Conservation (phyloP, 2,797 vertebrate species). For the Halcyon badia region DNA sequence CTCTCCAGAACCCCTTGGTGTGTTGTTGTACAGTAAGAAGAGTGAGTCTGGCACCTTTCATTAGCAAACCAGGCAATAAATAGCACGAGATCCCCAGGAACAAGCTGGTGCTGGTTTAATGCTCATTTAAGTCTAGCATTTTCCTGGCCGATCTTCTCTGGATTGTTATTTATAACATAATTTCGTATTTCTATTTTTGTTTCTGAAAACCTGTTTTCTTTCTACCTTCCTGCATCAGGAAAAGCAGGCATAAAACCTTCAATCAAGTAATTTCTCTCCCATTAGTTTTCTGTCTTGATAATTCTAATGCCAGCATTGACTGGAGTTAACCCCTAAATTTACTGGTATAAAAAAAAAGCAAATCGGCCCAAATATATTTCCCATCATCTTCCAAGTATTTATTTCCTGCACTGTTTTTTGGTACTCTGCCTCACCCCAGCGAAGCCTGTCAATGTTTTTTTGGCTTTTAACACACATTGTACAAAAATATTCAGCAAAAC, state of each 20-base stretch:
- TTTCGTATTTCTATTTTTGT: conserved; percentile 32
- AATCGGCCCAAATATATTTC: neutral
- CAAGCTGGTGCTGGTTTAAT: conserved; percentile 68
- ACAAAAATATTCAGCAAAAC: neutral
- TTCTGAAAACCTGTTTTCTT: neutral
- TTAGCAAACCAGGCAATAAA: conserved; percentile 54
- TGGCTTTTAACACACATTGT: neutral
- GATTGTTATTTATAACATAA: conserved; percentile 3
- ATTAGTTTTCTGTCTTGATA: neutral
- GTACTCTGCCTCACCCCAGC: neutral
- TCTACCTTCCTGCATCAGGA: neutral
- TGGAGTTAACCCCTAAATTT: neutral
- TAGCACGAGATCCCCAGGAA: conserved; percentile 14
- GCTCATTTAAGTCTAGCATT: conserved; percentile 58
- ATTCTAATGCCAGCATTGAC: neutral
- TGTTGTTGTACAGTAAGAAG: conserved; percentile 45
- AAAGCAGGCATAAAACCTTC: neutral
- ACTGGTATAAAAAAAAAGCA: neutral
- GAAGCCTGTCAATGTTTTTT: neutral
- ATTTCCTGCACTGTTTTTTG: neutral
- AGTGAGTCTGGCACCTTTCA: conserved; percentile 61
- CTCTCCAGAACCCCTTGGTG: conserved; percentile 62
- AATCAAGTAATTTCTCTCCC: conserved; percentile 1
- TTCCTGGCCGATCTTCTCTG: conserved; percentile 36
- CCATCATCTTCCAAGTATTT: neutral